Base-by-base conservation (phyloP, 1,140 invertebrate species). In the Papilio dardanus region DNA sequence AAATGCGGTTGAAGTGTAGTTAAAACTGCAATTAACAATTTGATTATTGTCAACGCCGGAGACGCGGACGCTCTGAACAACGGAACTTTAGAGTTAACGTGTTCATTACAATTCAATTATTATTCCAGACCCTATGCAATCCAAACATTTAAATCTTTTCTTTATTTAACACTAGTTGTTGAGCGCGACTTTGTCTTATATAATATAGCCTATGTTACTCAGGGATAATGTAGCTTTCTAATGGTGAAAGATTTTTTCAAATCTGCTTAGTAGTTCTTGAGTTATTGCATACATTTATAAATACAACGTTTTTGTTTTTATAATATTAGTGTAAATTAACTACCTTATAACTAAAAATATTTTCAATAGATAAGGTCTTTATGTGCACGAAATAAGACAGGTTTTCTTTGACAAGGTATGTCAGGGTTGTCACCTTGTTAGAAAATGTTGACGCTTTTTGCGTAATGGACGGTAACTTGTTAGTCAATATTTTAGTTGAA, bases 1-100 rank as follows among this genome's bases (percentile, higher is more conserved):
- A 28, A 21, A 58, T 58, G 50, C 21, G 50, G 50, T 58, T 58
- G 28, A 58, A 58, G 8, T 58, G 50, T 58, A 58, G 50, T 58
- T 58, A 58, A 58, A 58, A 58, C 24, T 58, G 19, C 50, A 58
- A 58, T 58, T 58, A 58, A 58, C 50, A 58, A 58, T 58, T 58
- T 58, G 19, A 58, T 58, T 58, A 58, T 8, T 7, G 50, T 21
- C 50, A 21, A 16, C 50, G 50, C 24, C 50, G 50, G 50, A n/a
- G 16, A 46, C 42, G 42, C 42, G 6, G 6, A 21, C 50, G 50
- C 50, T 58, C 12, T 28, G 21, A 12, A 58, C 24, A 58, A 54
- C 46, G 46, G 19, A 50, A 50, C 46, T 58, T 58, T 6, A 54
- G 7, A 54, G 21, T 58, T 58, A 58, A 21, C 50, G 2, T 24